Conservation (phyloP, 2,113 vertebrate species). For the Isurus oxyrinchus region DNA sequence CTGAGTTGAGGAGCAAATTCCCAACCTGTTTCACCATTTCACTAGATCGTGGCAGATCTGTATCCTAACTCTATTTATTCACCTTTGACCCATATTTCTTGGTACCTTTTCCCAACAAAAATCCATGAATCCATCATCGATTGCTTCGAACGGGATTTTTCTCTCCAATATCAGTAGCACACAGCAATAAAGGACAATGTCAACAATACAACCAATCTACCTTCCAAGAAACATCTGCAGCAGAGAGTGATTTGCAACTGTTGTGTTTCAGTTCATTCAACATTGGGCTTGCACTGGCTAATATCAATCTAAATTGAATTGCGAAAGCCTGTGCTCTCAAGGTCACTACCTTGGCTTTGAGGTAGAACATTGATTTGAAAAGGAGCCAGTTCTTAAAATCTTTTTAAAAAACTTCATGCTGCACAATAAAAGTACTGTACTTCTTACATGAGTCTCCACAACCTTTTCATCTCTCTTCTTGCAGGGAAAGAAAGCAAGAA, state of each 20-base stretch:
- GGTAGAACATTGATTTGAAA: background rate
- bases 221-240: background rate
- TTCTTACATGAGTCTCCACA: background rate
- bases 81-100: background rate
- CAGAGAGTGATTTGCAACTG: too few relatives aligned
- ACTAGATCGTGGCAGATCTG: background rate
- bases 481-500: background rate
- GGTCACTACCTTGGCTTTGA: background rate
- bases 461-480: background rate
- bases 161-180: background rate
- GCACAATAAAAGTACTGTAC: background rate
- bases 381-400: background rate
- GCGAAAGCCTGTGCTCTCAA: background rate
- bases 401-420: background rate
- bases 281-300: background rate
- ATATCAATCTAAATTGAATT: background rate
- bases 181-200: background rate
- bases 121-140: background rate
- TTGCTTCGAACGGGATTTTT: background rate
- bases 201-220: background rate
- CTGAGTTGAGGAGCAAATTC: too few relatives aligned
- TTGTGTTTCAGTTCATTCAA: background rate
- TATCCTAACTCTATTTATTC: background rate
- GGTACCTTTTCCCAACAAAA: background rate
- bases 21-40: background rate